Percentiles rank a stretch among this genome's conserved stretches.
These are phyloP conservation scores for Zaprionus davidi DNA, from an alignment of 1,140 invertebrate species.

Conservation along the genomic window DNA sequence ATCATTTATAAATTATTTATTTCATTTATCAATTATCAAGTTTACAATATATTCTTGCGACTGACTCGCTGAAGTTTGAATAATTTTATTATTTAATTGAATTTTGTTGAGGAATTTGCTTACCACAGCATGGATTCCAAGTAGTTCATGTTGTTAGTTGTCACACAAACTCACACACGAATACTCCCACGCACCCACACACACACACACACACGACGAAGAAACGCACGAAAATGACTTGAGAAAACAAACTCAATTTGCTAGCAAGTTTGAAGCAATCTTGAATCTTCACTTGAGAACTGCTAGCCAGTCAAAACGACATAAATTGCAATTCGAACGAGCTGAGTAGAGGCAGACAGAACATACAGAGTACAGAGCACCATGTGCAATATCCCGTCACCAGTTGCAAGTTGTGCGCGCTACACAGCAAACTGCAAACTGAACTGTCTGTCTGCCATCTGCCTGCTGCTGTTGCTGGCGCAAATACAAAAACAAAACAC, in stretches of 20 bases:
- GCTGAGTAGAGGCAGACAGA: constrained; percentile 8
- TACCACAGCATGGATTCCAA: constrained; percentile 74
- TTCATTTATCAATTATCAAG: neutral
- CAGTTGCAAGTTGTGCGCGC: constrained; percentile 3
- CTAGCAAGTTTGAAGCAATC: constrained; percentile 32
- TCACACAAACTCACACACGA: neutral
- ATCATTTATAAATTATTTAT: neutral
- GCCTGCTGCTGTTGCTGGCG: neutral
- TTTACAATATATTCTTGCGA: neutral
- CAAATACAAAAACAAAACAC: constrained; percentile 37
- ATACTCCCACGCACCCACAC: constrained; percentile 1
- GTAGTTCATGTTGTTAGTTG: constrained; percentile 67
- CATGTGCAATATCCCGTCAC: constrained; percentile 8
- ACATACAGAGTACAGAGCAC: neutral
- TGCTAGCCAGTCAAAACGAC: constrained; percentile 9
- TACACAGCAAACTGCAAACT: constrained; percentile 5
- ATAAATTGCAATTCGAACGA: constrained; percentile 37
- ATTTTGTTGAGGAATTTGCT: constrained; percentile 31
- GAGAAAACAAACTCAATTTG: constrained; percentile 47
- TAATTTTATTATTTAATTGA: constrained; percentile 15
- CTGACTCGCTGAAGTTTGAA: neutral
- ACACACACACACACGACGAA: neutral
- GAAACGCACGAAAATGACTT: constrained; percentile 27
- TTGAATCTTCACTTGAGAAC: constrained; percentile 32
- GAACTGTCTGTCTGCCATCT: constrained; percentile 3